These are phyloP conservation scores for Paramuricea clavata DNA, from an alignment of 92 coral and sea anemone species.

Conservation along the genomic window DNA sequence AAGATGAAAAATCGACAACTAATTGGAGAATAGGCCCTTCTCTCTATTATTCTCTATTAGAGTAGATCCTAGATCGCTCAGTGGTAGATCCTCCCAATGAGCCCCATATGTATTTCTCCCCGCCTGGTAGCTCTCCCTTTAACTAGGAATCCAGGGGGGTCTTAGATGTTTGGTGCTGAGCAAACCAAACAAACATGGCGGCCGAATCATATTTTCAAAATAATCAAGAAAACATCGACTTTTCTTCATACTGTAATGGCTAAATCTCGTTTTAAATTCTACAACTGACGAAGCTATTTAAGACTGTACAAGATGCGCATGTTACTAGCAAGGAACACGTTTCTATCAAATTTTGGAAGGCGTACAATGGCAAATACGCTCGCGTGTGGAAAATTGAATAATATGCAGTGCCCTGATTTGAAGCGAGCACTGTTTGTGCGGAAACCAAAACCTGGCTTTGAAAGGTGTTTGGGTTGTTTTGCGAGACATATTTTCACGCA, in stretches of 20 bases:
- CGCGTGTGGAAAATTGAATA: not conserved
- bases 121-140: too few species aligned
- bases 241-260: not conserved
- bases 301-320: not conserved
- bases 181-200: not conserved
- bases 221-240: not conserved
- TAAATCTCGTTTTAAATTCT: not conserved
- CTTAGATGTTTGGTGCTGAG: too few species aligned
- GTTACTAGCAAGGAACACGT: not conserved
- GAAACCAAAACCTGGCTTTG: not conserved
- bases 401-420: not conserved
- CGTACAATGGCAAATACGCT: not conserved
- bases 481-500: not conserved
- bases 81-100: too few species aligned
- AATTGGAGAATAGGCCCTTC: too few species aligned
- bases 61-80: too few species aligned
- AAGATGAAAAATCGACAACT: too few species aligned
- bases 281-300: not conserved
- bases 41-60: too few species aligned
- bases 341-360: not conserved
- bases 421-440: not conserved
- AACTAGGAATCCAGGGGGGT: too few species aligned
- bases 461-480: not conserved
- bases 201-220: not conserved
- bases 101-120: too few species aligned